Evolutionary conservation across 2,888 invertebrate species (phyloP).

Genomic region (Andrena bucephala): DNA sequence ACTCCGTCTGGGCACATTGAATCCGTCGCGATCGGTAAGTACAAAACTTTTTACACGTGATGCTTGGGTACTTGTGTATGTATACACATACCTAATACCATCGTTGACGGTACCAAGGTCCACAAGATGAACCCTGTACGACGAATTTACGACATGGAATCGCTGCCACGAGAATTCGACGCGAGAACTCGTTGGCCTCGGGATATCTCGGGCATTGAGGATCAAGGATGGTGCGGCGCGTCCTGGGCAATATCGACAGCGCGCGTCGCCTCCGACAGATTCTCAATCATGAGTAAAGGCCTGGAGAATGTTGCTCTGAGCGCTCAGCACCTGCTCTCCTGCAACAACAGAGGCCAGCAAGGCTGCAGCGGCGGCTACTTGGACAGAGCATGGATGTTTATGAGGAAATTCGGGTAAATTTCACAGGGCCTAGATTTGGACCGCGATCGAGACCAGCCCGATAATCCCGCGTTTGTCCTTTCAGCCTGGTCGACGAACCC

Average conservation of each 20-base stretch:
- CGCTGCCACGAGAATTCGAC: conserved; percentile 91
- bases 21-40: conserved; percentile 86
- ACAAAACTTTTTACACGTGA: background rate
- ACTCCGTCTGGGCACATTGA: conserved; percentile 90
- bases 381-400: conserved; percentile 96
- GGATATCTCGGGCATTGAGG: conserved; percentile 89
- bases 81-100: no score
- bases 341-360: conserved; percentile 91
- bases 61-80: no score
- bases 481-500: conserved; percentile 92
- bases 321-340: conserved; percentile 94
- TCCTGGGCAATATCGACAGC: conserved; percentile 97
- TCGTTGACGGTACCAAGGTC: conserved; percentile 65
- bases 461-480: background rate
- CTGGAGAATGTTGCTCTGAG: conserved; percentile 90
- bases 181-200: conserved; percentile 91
- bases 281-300: conserved; percentile 94
- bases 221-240: conserved; percentile 93
- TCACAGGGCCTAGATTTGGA: background rate
- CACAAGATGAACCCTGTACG: conserved; percentile 87
- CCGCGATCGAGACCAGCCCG: no score
- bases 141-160: conserved; percentile 87
- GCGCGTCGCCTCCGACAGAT: conserved; percentile 92
- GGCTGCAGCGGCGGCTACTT: conserved; percentile 96
- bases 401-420: conserved; percentile 90